Conservation (phyloP, 2,888 invertebrate genomes). For the Watsonalla binaria region DNA sequence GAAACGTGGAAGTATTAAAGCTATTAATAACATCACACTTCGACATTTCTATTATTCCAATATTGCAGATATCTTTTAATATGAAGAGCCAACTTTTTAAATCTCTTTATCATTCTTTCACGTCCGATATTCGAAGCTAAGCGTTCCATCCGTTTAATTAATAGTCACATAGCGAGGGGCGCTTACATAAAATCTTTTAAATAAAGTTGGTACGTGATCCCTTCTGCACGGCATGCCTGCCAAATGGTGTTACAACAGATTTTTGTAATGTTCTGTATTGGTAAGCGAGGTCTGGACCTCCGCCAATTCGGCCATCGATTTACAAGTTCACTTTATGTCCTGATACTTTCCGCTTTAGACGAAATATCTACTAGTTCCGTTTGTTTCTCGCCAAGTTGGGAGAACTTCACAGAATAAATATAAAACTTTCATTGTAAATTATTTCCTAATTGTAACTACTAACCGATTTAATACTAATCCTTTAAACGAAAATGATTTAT, state of each 20-base stretch:
- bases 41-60: constrained; percentile 1
- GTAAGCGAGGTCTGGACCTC: constrained; percentile 65
- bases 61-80: constrained; percentile 5
- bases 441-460: too few relatives aligned
- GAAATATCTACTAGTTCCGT: constrained; percentile 41
- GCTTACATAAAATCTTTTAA: constrained; percentile 67
- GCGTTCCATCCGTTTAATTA: constrained; percentile 53
- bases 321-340: constrained; percentile 68
- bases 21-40: background rate
- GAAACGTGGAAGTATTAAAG: background rate
- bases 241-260: constrained; percentile 75
- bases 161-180: constrained; percentile 53
- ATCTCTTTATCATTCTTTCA: constrained; percentile 31
- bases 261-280: constrained; percentile 74
- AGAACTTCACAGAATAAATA: background rate
- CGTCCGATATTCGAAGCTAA: constrained; percentile 41
- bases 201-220: constrained; percentile 68
- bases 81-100: constrained; percentile 12
- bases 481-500: too few relatives aligned
- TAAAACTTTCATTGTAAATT: too few relatives aligned
- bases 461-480: too few relatives aligned
- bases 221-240: constrained; percentile 43
- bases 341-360: constrained; percentile 53
- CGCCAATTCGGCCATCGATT: constrained; percentile 75
- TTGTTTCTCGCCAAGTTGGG: constrained; percentile 26